Evolutionary conservation across 2,797 vertebrate genomes (phyloP).

Genomic region (Eptatretus atami): DNA sequence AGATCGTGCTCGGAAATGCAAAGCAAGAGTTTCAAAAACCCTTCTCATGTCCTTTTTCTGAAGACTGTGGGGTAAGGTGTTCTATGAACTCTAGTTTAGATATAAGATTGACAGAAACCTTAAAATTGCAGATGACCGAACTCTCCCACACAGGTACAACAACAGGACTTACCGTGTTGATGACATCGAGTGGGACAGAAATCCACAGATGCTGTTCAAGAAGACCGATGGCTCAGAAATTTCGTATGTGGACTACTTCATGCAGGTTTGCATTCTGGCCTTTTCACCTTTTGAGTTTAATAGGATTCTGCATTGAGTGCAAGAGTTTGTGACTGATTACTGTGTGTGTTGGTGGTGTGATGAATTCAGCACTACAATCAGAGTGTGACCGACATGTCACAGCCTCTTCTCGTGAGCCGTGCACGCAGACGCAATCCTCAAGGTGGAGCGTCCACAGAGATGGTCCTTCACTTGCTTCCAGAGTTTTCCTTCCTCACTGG

Average conservation of each 20-base stretch:
- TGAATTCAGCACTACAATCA: not conserved
- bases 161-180: constrained; percentile 1
- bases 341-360: not conserved
- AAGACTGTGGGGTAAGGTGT: too few species aligned
- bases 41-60: too few species aligned
- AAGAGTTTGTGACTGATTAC: not conserved
- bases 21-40: too few species aligned
- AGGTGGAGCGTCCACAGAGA: not conserved
- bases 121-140: too few species aligned
- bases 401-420: constrained; percentile 2
- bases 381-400: not conserved
- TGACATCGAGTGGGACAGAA: constrained; percentile 1
- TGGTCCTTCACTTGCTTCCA: not conserved
- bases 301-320: too few species aligned
- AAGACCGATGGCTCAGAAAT: not conserved
- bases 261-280: not conserved
- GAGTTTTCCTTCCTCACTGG: constrained; percentile 1
- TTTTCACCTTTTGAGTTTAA: not conserved
- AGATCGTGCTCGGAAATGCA: too few species aligned
- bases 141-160: not conserved
- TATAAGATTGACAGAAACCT: too few species aligned
- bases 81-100: too few species aligned
- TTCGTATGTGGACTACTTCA: not conserved
- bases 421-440: not conserved
- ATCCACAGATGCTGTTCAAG: not conserved